Conservation (phyloP, 2,113 vertebrate species). For the Stegostoma tigrinum region DNA sequence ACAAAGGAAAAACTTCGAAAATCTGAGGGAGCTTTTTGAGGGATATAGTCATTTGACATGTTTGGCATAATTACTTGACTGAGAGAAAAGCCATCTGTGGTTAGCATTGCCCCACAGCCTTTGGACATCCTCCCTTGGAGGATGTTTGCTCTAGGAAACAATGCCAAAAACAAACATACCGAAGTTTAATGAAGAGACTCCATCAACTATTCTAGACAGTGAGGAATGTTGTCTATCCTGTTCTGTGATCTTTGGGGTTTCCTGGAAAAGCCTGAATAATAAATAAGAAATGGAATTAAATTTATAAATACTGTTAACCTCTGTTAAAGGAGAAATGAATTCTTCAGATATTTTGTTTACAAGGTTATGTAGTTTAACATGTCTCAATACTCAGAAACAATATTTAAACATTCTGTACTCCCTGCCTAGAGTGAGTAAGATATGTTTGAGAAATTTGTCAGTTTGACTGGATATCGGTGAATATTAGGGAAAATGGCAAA, state of each 20-base stretch:
- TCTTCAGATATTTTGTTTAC: slow-evolving; percentile 10
- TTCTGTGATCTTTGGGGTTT: slow-evolving; percentile 3
- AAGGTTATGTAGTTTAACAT: background rate
- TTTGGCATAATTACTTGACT: slow-evolving; percentile 27
- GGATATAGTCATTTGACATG: background rate
- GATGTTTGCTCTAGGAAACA: slow-evolving; percentile 16
- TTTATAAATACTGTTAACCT: background rate
- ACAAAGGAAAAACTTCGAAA: slow-evolving; percentile 3
- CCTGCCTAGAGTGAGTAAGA: background rate
- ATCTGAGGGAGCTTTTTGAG: slow-evolving; percentile 3
- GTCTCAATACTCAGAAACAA: background rate
- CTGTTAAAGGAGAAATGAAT: background rate
- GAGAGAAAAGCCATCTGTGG: slow-evolving; percentile 34
- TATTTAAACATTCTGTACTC: background rate
- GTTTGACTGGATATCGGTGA: background rate
- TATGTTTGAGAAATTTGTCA: background rate
- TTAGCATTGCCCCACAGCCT: background rate
- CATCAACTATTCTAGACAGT: background rate
- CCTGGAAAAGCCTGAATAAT: background rate
- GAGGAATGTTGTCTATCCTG: slow-evolving; percentile 18
- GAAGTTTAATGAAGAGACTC: background rate
- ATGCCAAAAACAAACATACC: background rate
- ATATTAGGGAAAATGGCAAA: background rate
- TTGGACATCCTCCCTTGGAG: background rate
- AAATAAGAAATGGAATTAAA: background rate